Evolutionary conservation across 1,140 invertebrate species (phyloP).

Genomic region (Glossosoma conforme): DNA sequence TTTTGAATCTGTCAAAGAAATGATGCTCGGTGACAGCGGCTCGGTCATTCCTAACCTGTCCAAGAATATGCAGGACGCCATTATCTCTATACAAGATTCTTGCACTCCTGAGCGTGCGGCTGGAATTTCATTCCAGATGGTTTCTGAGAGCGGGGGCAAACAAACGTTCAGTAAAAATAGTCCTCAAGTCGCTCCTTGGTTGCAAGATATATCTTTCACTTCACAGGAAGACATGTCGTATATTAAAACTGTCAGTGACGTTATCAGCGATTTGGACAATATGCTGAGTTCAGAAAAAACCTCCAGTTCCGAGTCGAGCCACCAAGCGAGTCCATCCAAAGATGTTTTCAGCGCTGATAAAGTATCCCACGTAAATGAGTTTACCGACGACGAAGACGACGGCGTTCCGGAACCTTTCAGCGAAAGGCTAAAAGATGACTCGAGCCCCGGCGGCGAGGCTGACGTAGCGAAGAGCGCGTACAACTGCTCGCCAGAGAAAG

Average conservation of each 20-base stretch:
- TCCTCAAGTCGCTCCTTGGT: constrained; percentile 52
- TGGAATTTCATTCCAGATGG: not conserved
- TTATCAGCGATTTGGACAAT: constrained; percentile 61
- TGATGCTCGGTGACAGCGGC: constrained; percentile 34
- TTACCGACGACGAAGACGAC: not conserved
- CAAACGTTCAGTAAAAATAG: constrained; percentile 24
- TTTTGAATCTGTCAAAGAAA: constrained; percentile 51
- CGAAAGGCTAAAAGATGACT: not conserved
- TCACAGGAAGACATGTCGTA: constrained; percentile 53
- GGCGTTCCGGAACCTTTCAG: not conserved
- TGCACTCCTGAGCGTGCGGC: not conserved
- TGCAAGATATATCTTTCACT: constrained; percentile 51
- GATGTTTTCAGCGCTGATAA: constrained; percentile 17
- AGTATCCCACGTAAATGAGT: not conserved
- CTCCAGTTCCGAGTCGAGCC: constrained; percentile 54
- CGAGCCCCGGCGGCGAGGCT: not conserved
- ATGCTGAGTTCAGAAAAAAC: constrained; percentile 58
- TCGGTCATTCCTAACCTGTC: not conserved
- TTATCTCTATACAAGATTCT: not conserved
- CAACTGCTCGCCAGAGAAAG: not conserved
- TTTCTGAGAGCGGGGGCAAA: constrained; percentile 4
- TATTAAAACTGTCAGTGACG: constrained; percentile 57
- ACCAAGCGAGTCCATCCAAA: constrained; percentile 48
- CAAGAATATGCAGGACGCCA: constrained; percentile 1
- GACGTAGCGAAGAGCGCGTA: not conserved